Percentiles rank a stretch among this genome's conserved stretches.
phyloP scores from a whole-genome alignment of 2,888 invertebrate species.

The Diadromus collaris region DNA sequence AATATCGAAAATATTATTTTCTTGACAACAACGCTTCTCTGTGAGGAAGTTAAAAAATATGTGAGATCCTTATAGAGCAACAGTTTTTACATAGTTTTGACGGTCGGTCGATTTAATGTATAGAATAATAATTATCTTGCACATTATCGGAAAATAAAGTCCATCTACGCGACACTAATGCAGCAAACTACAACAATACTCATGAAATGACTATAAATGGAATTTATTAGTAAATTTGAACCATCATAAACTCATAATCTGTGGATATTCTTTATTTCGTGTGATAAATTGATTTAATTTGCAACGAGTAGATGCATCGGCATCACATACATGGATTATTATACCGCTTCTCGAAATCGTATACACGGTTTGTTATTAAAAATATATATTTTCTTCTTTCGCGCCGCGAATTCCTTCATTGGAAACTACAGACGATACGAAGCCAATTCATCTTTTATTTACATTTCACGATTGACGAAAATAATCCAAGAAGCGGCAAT shows the following conservation, averaged over 20 bases:
- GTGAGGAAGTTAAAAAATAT: background rate
- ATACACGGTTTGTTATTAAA: background rate
- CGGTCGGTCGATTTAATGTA: background rate
- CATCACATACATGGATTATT: background rate
- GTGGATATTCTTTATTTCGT: background rate
- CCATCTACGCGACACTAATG: background rate
- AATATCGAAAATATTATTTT: background rate
- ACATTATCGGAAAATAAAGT: background rate
- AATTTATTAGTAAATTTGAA: background rate
- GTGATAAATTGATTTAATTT: background rate
- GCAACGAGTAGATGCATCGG: background rate
- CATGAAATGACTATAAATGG: background rate
- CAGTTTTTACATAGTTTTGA: background rate
- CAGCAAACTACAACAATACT: background rate
- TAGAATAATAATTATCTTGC: background rate
- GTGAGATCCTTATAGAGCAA: background rate
- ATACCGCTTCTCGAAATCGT: background rate
- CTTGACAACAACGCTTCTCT: background rate
- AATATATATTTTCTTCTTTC: background rate
- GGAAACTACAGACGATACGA: background rate
- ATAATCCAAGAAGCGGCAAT: background rate
- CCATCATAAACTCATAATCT: background rate
- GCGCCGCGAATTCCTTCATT: background rate
- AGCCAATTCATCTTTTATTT: background rate
- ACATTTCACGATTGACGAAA: no score